phyloP scores from a whole-genome alignment of 2,113 vertebrate species.

The Pangasianodon gigas region DNA sequence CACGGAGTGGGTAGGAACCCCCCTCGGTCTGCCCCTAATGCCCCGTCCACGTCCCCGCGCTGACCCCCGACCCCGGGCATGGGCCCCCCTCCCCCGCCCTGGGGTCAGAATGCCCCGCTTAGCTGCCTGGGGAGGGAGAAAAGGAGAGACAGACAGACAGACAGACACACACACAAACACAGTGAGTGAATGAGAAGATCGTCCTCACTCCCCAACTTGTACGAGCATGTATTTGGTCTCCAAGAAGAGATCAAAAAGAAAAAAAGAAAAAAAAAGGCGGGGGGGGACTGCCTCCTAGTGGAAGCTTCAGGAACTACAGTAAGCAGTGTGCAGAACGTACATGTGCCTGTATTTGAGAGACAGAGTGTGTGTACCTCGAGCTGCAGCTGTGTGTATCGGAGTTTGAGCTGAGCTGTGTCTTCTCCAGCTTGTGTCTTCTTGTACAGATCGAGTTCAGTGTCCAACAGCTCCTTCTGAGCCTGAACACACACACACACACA shows the following conservation, averaged over 20 bases:
- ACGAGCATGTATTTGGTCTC: background rate
- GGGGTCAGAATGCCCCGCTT: slow-evolving; percentile 89
- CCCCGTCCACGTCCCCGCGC: slow-evolving; percentile 82
- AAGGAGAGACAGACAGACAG: background rate
- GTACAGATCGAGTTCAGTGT: slow-evolving; percentile 93
- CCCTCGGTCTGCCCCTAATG: slow-evolving; percentile 81
- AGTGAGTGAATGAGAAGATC: background rate
- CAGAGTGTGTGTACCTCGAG: slow-evolving; percentile 79
- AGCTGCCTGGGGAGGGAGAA: slow-evolving; percentile 78
- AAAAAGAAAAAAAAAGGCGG: no score
- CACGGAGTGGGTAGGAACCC: slow-evolving; percentile 79
- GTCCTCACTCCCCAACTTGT: background rate
- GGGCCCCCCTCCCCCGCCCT: slow-evolving; percentile 81
- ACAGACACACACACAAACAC: background rate
- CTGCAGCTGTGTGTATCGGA: slow-evolving; percentile 91
- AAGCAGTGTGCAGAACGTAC: background rate
- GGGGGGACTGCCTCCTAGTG: background rate
- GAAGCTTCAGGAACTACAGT: background rate
- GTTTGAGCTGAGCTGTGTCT: slow-evolving; percentile 89
- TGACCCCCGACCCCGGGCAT: slow-evolving; percentile 79
- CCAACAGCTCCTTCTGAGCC: slow-evolving; percentile 95
- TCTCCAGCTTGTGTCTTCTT: slow-evolving; percentile 96
- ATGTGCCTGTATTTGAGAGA: background rate
- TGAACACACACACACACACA: slow-evolving; percentile 56
- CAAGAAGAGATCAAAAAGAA: background rate